A percentile compares a stretch with the other conserved stretches of the same genome.
Evolutionary conservation across 1,140 invertebrate species (phyloP).

Genomic region (Lordiphosa mommai): DNA sequence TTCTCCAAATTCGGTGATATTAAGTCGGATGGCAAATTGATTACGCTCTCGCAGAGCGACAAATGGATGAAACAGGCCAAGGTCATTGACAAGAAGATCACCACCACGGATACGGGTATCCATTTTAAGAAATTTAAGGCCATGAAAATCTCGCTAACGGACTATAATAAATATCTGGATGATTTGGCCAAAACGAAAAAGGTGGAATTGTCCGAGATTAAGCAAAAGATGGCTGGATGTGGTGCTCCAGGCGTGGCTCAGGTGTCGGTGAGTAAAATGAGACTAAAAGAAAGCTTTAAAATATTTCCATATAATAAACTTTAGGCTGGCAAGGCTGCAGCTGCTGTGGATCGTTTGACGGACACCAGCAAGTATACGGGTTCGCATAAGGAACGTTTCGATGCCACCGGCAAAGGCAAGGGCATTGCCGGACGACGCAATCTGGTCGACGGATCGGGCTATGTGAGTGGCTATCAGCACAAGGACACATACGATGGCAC

Average conservation of each 20-base stretch:
- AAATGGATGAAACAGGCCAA: constrained; percentile 98
- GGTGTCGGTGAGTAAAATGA: constrained; percentile 79
- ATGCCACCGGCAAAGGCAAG: constrained; percentile 92
- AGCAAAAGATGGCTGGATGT: constrained; percentile 88
- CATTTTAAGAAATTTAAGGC: constrained; percentile 93
- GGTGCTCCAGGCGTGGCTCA: constrained; percentile 85
- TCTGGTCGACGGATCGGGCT: constrained; percentile 88
- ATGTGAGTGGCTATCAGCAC: constrained; percentile 93
- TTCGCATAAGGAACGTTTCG: constrained; percentile 93
- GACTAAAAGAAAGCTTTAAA: not conserved
- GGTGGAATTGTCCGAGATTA: constrained; percentile 86
- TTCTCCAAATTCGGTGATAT: constrained; percentile 94
- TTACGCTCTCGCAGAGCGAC: constrained; percentile 93
- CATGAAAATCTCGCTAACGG: constrained; percentile 85
- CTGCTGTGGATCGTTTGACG: constrained; percentile 92
- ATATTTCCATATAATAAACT: no score
- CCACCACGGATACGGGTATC: constrained; percentile 93
- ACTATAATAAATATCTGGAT: constrained; percentile 91
- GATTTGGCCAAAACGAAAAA: constrained; percentile 91
- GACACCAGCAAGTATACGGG: constrained; percentile 95
- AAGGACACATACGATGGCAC: constrained; percentile 87
- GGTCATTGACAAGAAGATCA: constrained; percentile 95
- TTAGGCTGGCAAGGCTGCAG: constrained; percentile 85
- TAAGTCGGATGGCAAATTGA: constrained; percentile 91
- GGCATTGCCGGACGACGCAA: constrained; percentile 93